Conservation (phyloP, 2,888 invertebrate genomes). For the Drosophila multiciliata region DNA sequence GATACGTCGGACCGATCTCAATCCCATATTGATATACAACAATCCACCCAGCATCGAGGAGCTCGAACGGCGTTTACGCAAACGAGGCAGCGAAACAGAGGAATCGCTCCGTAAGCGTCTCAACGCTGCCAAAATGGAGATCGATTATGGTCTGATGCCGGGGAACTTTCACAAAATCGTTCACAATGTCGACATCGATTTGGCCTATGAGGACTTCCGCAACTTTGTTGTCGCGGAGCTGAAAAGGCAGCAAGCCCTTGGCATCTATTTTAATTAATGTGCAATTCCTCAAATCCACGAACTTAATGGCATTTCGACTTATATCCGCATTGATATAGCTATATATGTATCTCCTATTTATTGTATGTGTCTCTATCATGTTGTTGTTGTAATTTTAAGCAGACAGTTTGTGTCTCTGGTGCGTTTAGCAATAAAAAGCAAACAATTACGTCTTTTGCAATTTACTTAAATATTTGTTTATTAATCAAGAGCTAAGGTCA, state of each 20-base stretch:
- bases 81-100: slow-evolving; percentile 95
- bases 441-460: slow-evolving; percentile 38
- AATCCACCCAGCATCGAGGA: slow-evolving; percentile 95
- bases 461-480: slow-evolving; percentile 30
- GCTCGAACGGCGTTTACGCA: slow-evolving; percentile 90
- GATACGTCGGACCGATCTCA: slow-evolving; percentile 92
- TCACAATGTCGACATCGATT: slow-evolving; percentile 92
- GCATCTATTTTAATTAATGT: slow-evolving; percentile 78
- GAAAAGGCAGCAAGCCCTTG: slow-evolving; percentile 86
- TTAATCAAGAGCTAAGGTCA: slow-evolving; percentile 42
- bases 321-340: slow-evolving; percentile 3
- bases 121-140: slow-evolving; percentile 91
- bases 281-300: slow-evolving; percentile 30
- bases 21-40: slow-evolving; percentile 94
- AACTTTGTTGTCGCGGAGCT: slow-evolving; percentile 89
- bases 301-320: slow-evolving; percentile 51
- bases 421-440: slow-evolving; percentile 56
- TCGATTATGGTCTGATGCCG: slow-evolving; percentile 90
- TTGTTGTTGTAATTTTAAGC: slow-evolving; percentile 69
- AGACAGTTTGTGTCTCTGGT: slow-evolving; percentile 37
- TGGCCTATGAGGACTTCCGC: slow-evolving; percentile 91
- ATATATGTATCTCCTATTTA: slow-evolving; percentile 1
- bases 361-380: slow-evolving; percentile 12
- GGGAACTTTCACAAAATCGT: slow-evolving; percentile 94
- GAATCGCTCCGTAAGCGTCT: slow-evolving; percentile 93